phyloP scores from a whole-genome alignment of 2,888 invertebrate species.

The Chaetogeoica ovagalla region DNA sequence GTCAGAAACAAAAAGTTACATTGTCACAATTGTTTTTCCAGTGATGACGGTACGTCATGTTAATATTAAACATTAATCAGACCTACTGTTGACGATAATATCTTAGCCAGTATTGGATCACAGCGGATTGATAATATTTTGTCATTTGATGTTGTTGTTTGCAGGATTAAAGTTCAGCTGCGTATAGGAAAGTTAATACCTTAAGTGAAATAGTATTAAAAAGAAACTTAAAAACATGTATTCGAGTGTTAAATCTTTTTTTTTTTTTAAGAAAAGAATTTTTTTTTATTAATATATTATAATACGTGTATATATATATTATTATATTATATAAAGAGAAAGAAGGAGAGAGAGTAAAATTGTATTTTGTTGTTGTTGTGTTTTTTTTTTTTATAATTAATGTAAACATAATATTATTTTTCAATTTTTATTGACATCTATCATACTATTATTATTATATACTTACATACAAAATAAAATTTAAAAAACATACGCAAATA shows the following conservation, averaged over 20 bases:
- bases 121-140: constrained; percentile 15
- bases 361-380: constrained; percentile 49
- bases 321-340: constrained; percentile 25
- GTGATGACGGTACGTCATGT: constrained; percentile 77
- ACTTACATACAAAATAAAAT: constrained; percentile 47
- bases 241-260: constrained; percentile 34
- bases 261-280: constrained; percentile 7
- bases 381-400: constrained; percentile 41
- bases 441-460: constrained; percentile 32
- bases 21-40: constrained; percentile 96
- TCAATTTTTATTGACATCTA: constrained; percentile 37
- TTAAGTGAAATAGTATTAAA: constrained; percentile 45
- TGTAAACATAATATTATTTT: constrained; percentile 49
- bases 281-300: constrained; percentile 15
- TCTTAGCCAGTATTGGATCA: neutral
- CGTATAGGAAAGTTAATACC: constrained; percentile 51
- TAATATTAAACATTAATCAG: constrained; percentile 39
- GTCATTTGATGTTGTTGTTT: constrained; percentile 48
- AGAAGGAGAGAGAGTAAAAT: constrained; percentile 39
- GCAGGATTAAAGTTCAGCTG: constrained; percentile 55
- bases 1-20: constrained; percentile 89
- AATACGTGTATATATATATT: constrained; percentile 11
- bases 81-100: constrained; percentile 19
- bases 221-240: neutral
- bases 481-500: constrained; percentile 34